Conservation (phyloP, 2,888 invertebrate species). For the Acleris holmiana region DNA sequence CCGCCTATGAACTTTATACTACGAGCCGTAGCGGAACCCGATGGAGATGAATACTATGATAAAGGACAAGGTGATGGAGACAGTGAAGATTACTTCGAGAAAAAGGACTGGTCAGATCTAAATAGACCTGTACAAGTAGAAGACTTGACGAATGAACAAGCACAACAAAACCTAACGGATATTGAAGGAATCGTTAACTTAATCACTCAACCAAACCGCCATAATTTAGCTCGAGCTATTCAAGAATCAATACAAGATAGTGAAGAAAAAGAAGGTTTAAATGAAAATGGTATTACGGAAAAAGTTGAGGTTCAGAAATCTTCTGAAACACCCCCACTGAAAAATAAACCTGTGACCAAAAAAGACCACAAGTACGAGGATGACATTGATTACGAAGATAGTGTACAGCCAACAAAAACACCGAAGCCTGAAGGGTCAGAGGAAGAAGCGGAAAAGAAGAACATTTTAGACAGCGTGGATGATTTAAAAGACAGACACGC, state of each 20-base stretch:
- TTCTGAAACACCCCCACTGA: neutral
- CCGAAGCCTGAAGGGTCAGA: constrained; percentile 41
- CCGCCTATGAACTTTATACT: constrained; percentile 66
- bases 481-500: constrained; percentile 71
- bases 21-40: constrained; percentile 63
- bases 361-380: constrained; percentile 33
- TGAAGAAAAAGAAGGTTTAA: constrained; percentile 21
- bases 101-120: constrained; percentile 72
- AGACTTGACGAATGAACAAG: constrained; percentile 42
- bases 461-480: constrained; percentile 69
- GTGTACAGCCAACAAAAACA: constrained; percentile 10
- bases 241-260: constrained; percentile 39
- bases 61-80: constrained; percentile 66
- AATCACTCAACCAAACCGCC: constrained; percentile 49
- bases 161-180: constrained; percentile 59
- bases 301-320: constrained; percentile 24
- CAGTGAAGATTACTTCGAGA: constrained; percentile 70
- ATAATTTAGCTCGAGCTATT: constrained; percentile 48
- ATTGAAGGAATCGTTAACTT: constrained; percentile 72
- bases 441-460: constrained; percentile 65
- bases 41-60: constrained; percentile 66
- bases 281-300: constrained; percentile 35
- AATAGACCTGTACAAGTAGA: constrained; percentile 50
- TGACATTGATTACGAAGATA: constrained; percentile 25
- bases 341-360: constrained; percentile 20